Percentiles rank a stretch among this genome's conserved stretches.
Evolutionary conservation across 1,140 invertebrate genomes (phyloP).

Genomic region (Penaeus vannamei): DNA sequence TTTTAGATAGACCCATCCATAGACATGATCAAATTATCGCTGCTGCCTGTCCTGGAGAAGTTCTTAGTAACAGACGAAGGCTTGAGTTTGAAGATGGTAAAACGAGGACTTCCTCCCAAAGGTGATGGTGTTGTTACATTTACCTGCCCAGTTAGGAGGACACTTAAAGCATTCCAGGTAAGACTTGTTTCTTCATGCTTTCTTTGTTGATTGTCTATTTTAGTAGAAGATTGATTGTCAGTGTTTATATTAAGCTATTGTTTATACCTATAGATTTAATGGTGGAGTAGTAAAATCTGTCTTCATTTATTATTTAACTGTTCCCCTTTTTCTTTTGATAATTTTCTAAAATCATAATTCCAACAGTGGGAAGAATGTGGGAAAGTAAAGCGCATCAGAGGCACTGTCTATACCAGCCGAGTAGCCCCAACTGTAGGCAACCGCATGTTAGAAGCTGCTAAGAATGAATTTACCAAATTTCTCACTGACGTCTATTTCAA

Average conservation of each 20-base stretch:
- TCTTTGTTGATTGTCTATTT: background rate
- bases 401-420: slow-evolving; percentile 87
- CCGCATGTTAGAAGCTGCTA: slow-evolving; percentile 92
- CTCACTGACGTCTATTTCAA: slow-evolving; percentile 96
- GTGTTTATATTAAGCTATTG: too few species aligned
- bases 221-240: too few species aligned
- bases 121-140: slow-evolving; percentile 94
- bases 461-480: slow-evolving; percentile 91
- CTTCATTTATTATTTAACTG: too few species aligned
- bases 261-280: too few species aligned
- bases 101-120: slow-evolving; percentile 86
- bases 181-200: slow-evolving; percentile 35
- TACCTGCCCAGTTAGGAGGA: slow-evolving; percentile 84
- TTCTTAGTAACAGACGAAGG: slow-evolving; percentile 81
- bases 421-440: slow-evolving; percentile 93
- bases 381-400: slow-evolving; percentile 94
- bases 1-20: slow-evolving; percentile 73
- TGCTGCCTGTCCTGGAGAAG: slow-evolving; percentile 63
- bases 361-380: slow-evolving; percentile 80
- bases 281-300: too few species aligned
- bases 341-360: background rate
- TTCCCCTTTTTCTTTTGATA: background rate
- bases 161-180: slow-evolving; percentile 79
- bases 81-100: slow-evolving; percentile 86
- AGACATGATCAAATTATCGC: slow-evolving; percentile 63